Base-by-base conservation (phyloP, 2,888 invertebrate species). In the Drosophila mercatorum region DNA sequence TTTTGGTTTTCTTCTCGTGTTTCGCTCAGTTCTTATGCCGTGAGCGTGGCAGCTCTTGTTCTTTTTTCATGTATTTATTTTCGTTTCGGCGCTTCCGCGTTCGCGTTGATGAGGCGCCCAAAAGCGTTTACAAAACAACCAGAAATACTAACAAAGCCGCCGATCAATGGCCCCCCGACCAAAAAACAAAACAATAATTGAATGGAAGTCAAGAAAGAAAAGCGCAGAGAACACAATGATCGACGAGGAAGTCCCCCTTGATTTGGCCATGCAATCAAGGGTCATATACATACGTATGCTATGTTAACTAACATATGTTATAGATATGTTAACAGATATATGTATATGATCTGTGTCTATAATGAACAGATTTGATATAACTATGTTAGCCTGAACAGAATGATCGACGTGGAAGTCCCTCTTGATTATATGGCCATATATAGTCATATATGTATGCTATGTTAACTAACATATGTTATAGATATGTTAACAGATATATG, bases 81-180 rank as follows among this genome's bases (percentile, higher is more conserved):
- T 10, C 36, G 58, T 22, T 11, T 51, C 51, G 17, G 5, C 11
- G 26, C 68, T 82, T 82, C 81, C 81, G 81, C 83, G 78, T 84
- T 51, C 46, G 56, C 40, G 51, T 59, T 31, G 60, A 43, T 61
- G 63, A 26, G 40, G 68, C 61, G 55, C 60, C 62, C 47, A 63
- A 49, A 49, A 11, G 2, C 17, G 31, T 14, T 49, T 49, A 49
- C 49, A 49, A 67, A 52, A 46, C 57, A 64, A 56, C 55, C 53
- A 65, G 60, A 76, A 72, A 72, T 72, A 40, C 49, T 17, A 22
- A 63, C 66, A 75, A 75, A 68, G 31, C 34, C 57, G 38, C 2
- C 47, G 44, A 64, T 64, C 53, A 53, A 38, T 17, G 14, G 26
- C 43, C 40, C 28, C 10, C 22, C 17, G 17, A 17, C 17, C 22